These are phyloP conservation scores for Axinella damicornis DNA, from an alignment of 37 sponge, comb jelly and placozoan species.

Conservation along the genomic window DNA sequence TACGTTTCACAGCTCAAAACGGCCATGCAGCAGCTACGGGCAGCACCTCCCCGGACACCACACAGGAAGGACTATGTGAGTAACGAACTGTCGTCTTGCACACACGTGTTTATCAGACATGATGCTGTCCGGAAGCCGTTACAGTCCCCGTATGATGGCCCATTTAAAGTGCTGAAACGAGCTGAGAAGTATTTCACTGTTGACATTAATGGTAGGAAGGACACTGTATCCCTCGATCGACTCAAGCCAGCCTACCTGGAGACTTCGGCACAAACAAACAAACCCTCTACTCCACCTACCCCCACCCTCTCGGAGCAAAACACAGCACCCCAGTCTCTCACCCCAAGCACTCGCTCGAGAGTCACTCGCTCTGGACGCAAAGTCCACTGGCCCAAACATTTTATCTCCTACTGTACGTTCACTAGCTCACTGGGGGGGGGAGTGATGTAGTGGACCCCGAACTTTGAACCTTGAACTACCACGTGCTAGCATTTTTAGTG, in stretches of 20 bases:
- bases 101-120: conserved; percentile 9
- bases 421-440: conserved; percentile 5
- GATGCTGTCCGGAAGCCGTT: not conserved
- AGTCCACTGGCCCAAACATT: conserved; percentile 20
- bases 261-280: no score
- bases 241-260: conserved; percentile 1
- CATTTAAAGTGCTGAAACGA: not conserved
- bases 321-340: no score
- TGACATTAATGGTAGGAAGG: not conserved
- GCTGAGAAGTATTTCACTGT: not conserved
- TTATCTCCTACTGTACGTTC: not conserved
- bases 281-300: no score
- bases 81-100: conserved; percentile 1
- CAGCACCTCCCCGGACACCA: not conserved
- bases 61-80: not conserved
- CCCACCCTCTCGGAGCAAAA: no score
- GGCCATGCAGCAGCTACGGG: not conserved
- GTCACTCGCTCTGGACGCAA: not conserved
- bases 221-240: conserved; percentile 10
- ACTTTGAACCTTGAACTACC: no score
- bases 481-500: no score
- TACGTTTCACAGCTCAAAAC: not conserved
- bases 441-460: conserved; percentile 29
- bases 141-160: conserved; percentile 1
- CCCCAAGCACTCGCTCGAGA: not conserved